These are phyloP conservation scores for Chrysolina haemoptera DNA, from an alignment of 2,888 invertebrate species.

Conservation along the genomic window DNA sequence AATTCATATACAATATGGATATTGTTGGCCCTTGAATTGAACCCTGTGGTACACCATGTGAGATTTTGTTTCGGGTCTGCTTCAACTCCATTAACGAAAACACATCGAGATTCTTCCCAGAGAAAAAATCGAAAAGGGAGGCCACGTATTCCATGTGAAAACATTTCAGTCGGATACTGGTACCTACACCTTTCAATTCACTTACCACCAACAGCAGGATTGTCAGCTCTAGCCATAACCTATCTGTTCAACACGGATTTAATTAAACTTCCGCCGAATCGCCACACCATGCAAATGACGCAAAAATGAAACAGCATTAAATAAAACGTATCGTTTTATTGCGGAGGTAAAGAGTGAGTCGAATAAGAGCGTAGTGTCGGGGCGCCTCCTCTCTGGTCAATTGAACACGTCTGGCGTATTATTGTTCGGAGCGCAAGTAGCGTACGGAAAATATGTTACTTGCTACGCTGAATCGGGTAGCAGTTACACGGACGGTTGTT, in stretches of 20 bases:
- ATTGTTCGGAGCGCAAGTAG: constrained; percentile 4
- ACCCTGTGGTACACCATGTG: too few species aligned
- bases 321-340: constrained; percentile 50
- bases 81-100: too few species aligned
- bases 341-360: constrained; percentile 46
- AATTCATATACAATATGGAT: too few species aligned
- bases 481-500: constrained; percentile 32
- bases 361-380: constrained; percentile 51
- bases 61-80: too few species aligned
- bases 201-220: constrained; percentile 28
- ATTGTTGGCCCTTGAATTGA: too few species aligned
- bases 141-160: too few species aligned
- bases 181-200: constrained; percentile 23
- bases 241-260: constrained; percentile 47
- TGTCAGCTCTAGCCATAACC: constrained; percentile 44
- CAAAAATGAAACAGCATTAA: constrained; percentile 43
- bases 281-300: constrained; percentile 47
- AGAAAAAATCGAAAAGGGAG: too few species aligned
- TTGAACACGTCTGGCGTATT: constrained; percentile 52
- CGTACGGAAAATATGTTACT: constrained; percentile 24
- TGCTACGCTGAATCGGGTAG: constrained; percentile 23
- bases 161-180: too few species aligned
- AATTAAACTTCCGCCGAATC: constrained; percentile 48
- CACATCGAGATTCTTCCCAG: too few species aligned
- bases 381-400: constrained; percentile 51